These are phyloP conservation scores for Aphaenogaster ashmeadi DNA, from an alignment of 1,140 invertebrate genomes.

Conservation along the genomic window DNA sequence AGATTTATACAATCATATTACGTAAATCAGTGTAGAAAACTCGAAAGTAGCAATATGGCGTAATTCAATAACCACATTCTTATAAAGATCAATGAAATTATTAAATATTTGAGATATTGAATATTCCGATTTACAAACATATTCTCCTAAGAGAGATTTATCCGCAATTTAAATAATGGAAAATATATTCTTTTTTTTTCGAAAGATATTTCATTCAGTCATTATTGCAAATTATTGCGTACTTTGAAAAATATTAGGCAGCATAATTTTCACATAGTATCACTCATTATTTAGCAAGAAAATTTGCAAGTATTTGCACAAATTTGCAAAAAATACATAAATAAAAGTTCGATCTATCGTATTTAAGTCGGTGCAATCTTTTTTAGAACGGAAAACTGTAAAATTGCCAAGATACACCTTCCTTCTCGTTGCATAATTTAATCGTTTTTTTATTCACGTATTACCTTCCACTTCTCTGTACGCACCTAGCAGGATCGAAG, in stretches of 20 bases:
- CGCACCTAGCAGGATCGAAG: not conserved
- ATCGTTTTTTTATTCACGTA: slow-evolving; percentile 17
- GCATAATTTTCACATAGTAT: slow-evolving; percentile 19
- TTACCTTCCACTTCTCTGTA: slow-evolving; percentile 15
- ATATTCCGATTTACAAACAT: slow-evolving; percentile 32
- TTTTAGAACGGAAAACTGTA: slow-evolving; percentile 53
- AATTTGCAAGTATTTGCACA: not conserved
- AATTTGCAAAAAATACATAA: slow-evolving; percentile 6
- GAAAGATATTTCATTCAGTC: not conserved
- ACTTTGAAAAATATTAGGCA: slow-evolving; percentile 33
- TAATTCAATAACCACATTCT: slow-evolving; percentile 25
- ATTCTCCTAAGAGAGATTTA: slow-evolving; percentile 10
- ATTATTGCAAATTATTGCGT: not conserved
- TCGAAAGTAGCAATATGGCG: slow-evolving; percentile 18
- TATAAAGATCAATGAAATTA: slow-evolving; percentile 20
- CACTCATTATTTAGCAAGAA: slow-evolving; percentile 16
- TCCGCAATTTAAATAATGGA: not conserved
- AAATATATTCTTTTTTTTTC: not conserved
- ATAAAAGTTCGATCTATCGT: slow-evolving; percentile 1
- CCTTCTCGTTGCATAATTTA: slow-evolving; percentile 11
- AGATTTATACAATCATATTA: slow-evolving; percentile 72
- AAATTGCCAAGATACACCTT: slow-evolving; percentile 30
- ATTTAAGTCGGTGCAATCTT: slow-evolving; percentile 22
- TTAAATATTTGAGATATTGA: slow-evolving; percentile 37
- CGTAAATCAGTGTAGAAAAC: slow-evolving; percentile 49